Evolutionary conservation across 2,113 vertebrate genomes (phyloP).

Genomic region (Numenius arquata): DNA sequence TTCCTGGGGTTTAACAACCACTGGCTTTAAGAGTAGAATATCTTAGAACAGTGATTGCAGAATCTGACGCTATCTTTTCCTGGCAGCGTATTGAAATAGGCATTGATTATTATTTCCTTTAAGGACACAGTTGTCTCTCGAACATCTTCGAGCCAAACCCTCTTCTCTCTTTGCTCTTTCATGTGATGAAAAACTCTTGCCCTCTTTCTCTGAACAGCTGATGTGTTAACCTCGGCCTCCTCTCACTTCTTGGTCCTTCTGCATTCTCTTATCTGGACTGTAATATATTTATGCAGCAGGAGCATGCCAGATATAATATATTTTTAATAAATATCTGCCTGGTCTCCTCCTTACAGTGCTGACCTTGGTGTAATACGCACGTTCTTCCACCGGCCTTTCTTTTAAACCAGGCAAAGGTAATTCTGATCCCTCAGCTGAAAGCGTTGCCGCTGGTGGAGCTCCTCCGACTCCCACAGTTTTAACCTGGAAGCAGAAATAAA

Average conservation of each 20-base stretch:
- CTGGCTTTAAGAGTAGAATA: not conserved
- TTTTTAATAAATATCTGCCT: not conserved
- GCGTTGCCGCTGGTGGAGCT: fast-evolving
- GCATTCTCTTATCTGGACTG: not conserved
- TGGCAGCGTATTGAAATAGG: not conserved
- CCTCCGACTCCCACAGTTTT: fast-evolving
- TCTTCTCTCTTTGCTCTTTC: not conserved
- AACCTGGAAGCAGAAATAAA: slow-evolving; percentile 18
- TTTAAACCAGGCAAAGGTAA: not conserved
- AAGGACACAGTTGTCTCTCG: not conserved
- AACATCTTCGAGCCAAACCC: not conserved
- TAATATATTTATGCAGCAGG: not conserved
- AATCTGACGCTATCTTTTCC: not conserved
- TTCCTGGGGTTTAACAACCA: not conserved
- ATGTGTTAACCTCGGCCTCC: not conserved
- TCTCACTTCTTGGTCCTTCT: not conserved
- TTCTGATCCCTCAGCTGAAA: not conserved
- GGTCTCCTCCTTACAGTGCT: not conserved
- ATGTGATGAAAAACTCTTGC: not conserved
- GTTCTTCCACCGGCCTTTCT: not conserved
- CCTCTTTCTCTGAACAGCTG: not conserved
- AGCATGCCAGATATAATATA: not conserved
- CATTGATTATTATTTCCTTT: not conserved
- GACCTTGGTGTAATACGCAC: not conserved
- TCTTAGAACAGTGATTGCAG: not conserved